Conservation (phyloP, 2,797 vertebrate species). For the Gephyroberyx darwinii region DNA sequence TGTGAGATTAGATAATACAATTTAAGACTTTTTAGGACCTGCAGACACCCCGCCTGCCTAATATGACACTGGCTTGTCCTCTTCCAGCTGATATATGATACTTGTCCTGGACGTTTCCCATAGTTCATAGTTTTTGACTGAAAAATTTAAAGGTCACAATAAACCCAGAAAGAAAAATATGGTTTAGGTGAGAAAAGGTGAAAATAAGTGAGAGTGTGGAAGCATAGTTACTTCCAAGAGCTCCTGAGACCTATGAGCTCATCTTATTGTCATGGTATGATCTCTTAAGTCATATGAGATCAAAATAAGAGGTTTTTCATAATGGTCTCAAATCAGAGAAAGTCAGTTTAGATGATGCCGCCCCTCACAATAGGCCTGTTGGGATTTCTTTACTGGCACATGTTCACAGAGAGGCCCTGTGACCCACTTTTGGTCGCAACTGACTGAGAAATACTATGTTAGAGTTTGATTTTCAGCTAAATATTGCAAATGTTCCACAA, state of each 20-base stretch:
- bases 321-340: too few species aligned
- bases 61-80: too few species aligned
- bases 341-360: not conserved
- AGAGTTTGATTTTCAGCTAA: slow-evolving; percentile 19
- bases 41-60: too few species aligned
- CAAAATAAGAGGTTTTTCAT: not conserved
- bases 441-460: not conserved
- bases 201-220: slow-evolving; percentile 22
- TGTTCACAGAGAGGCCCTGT: not conserved
- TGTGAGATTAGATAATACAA: too few species aligned
- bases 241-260: slow-evolving; percentile 6
- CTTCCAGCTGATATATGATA: too few species aligned
- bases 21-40: too few species aligned
- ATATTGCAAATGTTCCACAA: slow-evolving; percentile 14
- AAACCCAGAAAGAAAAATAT: slow-evolving; percentile 21
- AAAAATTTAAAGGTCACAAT: slow-evolving; percentile 58
- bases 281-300: slow-evolving; percentile 5
- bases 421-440: not conserved
- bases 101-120: slow-evolving; percentile 44
- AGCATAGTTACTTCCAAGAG: not conserved
- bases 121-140: slow-evolving; percentile 54
- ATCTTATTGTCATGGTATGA: not conserved
- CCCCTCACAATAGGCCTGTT: not conserved
- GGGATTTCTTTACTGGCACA: not conserved
- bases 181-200: slow-evolving; percentile 14